Percentiles rank a stretch among this genome's conserved stretches.
phyloP scores from a whole-genome alignment of 1,140 invertebrate genomes.

The Aricia agestis region DNA sequence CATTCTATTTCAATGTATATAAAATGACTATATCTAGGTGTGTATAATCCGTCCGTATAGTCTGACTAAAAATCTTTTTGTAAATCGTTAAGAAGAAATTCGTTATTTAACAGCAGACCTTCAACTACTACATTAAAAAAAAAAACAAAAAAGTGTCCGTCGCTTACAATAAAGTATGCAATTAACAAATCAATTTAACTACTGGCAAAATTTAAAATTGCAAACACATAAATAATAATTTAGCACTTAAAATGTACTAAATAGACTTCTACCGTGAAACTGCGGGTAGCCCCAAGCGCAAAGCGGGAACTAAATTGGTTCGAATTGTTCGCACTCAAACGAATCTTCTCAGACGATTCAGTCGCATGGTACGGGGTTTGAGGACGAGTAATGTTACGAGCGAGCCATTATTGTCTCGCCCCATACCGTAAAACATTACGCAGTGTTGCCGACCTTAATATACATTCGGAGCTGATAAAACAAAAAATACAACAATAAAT shows the following conservation, averaged over 20 bases:
- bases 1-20: constrained; percentile 35
- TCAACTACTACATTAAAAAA: no score
- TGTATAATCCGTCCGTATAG: background rate
- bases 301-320: constrained; percentile 19
- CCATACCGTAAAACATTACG: constrained; percentile 75
- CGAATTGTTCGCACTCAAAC: constrained; percentile 33
- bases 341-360: constrained; percentile 42
- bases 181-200: background rate
- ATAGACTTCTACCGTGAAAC: background rate
- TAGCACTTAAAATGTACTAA: constrained; percentile 37
- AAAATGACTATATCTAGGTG: constrained; percentile 27
- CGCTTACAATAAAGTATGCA: background rate
- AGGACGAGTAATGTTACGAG: constrained; percentile 76
- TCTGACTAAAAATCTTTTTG: no score
- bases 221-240: constrained; percentile 47
- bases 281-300: background rate
- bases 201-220: constrained; percentile 27
- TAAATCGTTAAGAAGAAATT: no score
- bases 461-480: constrained; percentile 56
- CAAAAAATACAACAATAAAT: constrained; percentile 29
- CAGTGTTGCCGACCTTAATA: constrained; percentile 55
- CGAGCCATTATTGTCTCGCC: constrained; percentile 75
- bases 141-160: no score
- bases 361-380: constrained; percentile 58
- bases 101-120: no score